Percentiles rank a stretch among this genome's conserved stretches.
These are phyloP conservation scores for Propithecus coquereli DNA, from an alignment of 2,113 vertebrate species.

Conservation along the genomic window DNA sequence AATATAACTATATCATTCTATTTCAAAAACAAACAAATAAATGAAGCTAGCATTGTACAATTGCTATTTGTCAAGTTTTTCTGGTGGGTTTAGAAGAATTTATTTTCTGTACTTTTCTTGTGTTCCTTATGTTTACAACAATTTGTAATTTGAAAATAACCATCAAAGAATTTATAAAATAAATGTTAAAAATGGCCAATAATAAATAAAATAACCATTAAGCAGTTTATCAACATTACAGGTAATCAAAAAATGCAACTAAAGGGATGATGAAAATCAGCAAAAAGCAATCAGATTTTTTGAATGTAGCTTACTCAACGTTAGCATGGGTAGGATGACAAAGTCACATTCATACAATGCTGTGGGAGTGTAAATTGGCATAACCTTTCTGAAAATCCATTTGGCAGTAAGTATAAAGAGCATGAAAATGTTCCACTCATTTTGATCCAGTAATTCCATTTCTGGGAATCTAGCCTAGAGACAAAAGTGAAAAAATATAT, in stretches of 20 bases:
- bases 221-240: not conserved
- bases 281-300: not conserved
- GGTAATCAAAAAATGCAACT: not conserved
- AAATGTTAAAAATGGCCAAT: not conserved
- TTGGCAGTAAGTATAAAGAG: slow-evolving; percentile 39
- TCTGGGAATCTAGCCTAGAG: slow-evolving; percentile 1
- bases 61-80: not conserved
- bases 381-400: slow-evolving; percentile 57
- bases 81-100: not conserved
- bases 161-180: not conserved
- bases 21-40: not conserved
- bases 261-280: slow-evolving; percentile 3
- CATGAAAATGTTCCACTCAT: slow-evolving; percentile 19
- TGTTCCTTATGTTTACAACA: not conserved
- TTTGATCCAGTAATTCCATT: slow-evolving; percentile 52
- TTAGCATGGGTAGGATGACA: not conserved
- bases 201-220: not conserved
- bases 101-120: not conserved
- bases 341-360: not conserved
- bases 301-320: not conserved
- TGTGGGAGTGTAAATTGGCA: slow-evolving; percentile 33
- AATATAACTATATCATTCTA: not conserved
- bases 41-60: slow-evolving; percentile 9
- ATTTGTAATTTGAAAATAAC: slow-evolving; percentile 27
- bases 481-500: slow-evolving; percentile 31